A percentile compares a stretch with the other conserved stretches of the same genome.
Evolutionary conservation across 2,113 vertebrate genomes (phyloP).

Genomic region (Osmerus mordax): DNA sequence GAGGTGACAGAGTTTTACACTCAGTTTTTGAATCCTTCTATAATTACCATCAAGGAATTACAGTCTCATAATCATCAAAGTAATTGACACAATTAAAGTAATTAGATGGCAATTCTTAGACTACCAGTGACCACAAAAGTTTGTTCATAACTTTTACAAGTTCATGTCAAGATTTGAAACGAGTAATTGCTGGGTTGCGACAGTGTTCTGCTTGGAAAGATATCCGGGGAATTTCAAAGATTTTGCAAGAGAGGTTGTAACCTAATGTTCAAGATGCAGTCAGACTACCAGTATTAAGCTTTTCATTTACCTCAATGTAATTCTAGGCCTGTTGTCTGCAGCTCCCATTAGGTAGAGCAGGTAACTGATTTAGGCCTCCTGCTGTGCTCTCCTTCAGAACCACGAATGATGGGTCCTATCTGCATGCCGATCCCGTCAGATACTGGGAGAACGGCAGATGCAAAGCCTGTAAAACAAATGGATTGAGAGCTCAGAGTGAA

Average conservation of each 20-base stretch:
- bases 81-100: conserved; percentile 1
- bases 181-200: neutral
- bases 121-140: neutral
- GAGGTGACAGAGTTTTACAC: neutral
- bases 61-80: neutral
- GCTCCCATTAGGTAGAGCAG: too few species aligned
- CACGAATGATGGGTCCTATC: too few species aligned
- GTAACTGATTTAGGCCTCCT: too few species aligned
- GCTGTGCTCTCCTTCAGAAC: too few species aligned
- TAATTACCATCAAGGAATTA: neutral
- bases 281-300: neutral
- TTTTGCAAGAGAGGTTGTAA: neutral
- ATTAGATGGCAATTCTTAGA: neutral
- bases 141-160: neutral
- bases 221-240: neutral
- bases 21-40: neutral
- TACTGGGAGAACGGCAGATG: conserved; percentile 46
- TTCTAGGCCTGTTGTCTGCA: too few species aligned
- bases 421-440: too few species aligned
- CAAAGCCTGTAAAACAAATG: conserved; percentile 56
- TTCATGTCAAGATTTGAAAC: neutral
- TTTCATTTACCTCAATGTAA: too few species aligned
- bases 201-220: neutral
- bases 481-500: conserved; percentile 53
- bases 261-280: neutral